Conservation (phyloP, 2,797 vertebrate species). For the Gallinago solitaria region DNA sequence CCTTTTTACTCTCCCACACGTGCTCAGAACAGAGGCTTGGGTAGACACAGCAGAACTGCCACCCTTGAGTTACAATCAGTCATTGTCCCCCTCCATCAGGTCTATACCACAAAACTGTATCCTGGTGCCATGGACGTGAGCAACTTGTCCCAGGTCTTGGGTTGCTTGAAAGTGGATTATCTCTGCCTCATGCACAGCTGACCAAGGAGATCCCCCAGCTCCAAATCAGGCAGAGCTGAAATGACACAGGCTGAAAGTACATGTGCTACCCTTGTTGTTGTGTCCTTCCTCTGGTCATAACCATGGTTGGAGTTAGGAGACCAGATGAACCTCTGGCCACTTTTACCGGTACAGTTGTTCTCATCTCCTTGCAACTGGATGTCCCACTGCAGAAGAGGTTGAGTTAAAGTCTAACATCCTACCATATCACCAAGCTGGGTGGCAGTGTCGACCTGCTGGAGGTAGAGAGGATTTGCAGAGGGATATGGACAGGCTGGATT, state of each 20-base stretch:
- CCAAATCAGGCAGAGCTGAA: background rate
- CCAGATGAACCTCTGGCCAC: background rate
- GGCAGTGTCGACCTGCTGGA: too few species aligned
- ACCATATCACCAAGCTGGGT: background rate
- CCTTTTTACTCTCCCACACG: background rate
- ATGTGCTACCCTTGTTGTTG: background rate
- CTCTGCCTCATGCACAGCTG: fast-evolving
- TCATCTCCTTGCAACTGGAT: background rate
- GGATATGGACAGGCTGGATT: too few species aligned
- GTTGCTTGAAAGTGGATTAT: background rate
- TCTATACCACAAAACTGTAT: background rate
- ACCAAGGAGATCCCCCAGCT: background rate
- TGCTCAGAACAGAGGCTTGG: background rate
- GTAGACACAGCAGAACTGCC: background rate
- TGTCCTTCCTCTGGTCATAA: background rate
- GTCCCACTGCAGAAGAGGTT: background rate
- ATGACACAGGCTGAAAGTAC: background rate
- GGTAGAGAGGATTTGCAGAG: too few species aligned
- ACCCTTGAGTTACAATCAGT: background rate
- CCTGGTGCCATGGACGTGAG: background rate
- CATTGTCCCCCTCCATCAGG: background rate
- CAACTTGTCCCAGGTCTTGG: background rate
- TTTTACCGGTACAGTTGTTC: background rate
- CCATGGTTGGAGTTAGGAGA: background rate
- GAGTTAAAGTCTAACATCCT: background rate